These are phyloP conservation scores for Zaprionus inermis DNA, from an alignment of 1,140 invertebrate species.

Conservation along the genomic window DNA sequence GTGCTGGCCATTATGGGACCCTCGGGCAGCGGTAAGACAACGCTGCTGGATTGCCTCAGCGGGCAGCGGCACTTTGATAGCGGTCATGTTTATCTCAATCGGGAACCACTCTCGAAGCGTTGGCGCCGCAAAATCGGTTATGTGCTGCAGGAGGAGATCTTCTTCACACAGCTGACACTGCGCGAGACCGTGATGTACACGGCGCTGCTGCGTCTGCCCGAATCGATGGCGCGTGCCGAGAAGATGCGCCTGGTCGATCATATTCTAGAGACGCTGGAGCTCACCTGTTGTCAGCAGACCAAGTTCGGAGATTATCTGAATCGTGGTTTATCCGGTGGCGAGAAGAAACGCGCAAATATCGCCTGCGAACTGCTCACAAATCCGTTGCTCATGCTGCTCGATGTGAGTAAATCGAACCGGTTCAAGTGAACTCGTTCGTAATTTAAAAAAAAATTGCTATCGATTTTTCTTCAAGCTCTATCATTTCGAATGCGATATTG, in stretches of 20 bases:
- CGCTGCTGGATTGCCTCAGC: conserved; percentile 90
- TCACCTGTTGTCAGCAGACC: conserved; percentile 91
- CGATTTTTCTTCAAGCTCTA: too few relatives aligned
- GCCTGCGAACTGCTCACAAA: conserved; percentile 94
- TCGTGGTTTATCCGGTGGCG: conserved; percentile 92
- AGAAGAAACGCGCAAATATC: conserved; percentile 94
- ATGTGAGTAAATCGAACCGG: conserved; percentile 88
- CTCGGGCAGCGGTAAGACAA: conserved; percentile 93
- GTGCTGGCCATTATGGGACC: conserved; percentile 93
- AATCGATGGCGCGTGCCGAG: conserved; percentile 89
- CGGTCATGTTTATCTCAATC: conserved; percentile 90
- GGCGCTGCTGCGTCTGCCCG: conserved; percentile 90
- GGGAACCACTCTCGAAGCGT: conserved; percentile 90
- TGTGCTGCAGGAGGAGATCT: conserved; percentile 93
- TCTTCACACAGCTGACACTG: conserved; percentile 92
- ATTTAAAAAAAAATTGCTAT: neutral
- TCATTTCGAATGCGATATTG: neutral
- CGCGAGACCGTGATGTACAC: conserved; percentile 92
- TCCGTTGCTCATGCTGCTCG: conserved; percentile 92
- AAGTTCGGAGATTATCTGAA: conserved; percentile 92
- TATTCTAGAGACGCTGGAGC: conserved; percentile 91
- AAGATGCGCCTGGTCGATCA: conserved; percentile 92
- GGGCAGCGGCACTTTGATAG: conserved; percentile 88
- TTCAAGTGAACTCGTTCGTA: neutral
- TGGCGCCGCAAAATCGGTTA: conserved; percentile 92